phyloP scores from a whole-genome alignment of 1,140 invertebrate species.

The Cherax quadricarinatus region DNA sequence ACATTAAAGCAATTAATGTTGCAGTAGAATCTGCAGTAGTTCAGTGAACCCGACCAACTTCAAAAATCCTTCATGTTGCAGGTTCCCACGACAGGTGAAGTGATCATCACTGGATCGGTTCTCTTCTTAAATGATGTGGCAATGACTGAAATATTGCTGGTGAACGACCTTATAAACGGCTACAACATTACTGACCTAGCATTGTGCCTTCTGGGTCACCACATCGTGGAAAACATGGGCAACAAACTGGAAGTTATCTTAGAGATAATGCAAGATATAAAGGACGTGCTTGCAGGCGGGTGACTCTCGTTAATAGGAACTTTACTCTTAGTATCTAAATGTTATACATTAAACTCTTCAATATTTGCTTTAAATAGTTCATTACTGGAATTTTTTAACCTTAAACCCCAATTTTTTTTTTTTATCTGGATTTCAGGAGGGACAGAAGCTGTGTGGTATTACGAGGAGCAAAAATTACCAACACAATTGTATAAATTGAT shows the following conservation, averaged over 20 bases:
- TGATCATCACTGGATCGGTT: background rate
- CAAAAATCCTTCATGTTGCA: background rate
- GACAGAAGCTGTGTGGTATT: background rate
- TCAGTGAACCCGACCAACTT: no score
- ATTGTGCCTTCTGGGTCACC: background rate
- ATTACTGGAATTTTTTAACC: no score
- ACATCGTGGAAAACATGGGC: background rate
- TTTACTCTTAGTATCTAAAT: no score
- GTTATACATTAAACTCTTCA: no score
- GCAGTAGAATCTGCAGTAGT: no score
- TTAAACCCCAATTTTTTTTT: no score
- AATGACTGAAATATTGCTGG: background rate
- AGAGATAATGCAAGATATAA: background rate
- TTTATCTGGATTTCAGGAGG: background rate
- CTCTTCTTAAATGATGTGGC: background rate
- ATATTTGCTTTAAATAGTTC: no score
- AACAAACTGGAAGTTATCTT: background rate
- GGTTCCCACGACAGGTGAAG: background rate
- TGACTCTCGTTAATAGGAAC: no score
- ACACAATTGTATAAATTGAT: background rate
- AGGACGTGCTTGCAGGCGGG: background rate
- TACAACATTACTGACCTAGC: conserved; percentile 1
- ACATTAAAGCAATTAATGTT: background rate
- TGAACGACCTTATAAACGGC: background rate
- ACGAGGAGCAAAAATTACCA: background rate